Evolutionary conservation across 2,797 vertebrate species (phyloP).

Genomic region (Syngnathus acus): DNA sequence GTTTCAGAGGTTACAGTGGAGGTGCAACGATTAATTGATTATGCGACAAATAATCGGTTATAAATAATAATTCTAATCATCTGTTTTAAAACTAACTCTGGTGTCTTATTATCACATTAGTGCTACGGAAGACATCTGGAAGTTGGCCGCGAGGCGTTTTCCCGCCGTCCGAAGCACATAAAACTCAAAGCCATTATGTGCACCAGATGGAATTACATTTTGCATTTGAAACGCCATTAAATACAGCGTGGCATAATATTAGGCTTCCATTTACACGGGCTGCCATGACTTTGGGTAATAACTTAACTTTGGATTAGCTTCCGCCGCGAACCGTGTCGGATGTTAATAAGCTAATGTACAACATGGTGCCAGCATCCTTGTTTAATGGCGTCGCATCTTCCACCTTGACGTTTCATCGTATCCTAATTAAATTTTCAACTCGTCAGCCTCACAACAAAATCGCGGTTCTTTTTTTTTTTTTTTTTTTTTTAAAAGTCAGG

Average conservation of each 20-base stretch:
- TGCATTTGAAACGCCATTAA: slow-evolving; percentile 36
- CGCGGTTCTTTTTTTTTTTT: neutral
- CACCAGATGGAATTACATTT: slow-evolving; percentile 30
- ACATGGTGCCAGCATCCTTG: slow-evolving; percentile 11
- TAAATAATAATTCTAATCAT: neutral
- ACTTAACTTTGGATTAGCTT: slow-evolving; percentile 35
- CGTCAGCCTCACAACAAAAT: neutral
- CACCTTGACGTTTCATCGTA: slow-evolving; percentile 7
- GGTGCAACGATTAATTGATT: too few species aligned
- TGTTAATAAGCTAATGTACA: slow-evolving; percentile 34
- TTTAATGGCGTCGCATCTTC: slow-evolving; percentile 9
- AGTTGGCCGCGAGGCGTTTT: slow-evolving; percentile 7
- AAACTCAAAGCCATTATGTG: slow-evolving; percentile 14
- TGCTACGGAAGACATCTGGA: neutral
- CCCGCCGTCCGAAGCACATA: slow-evolving; percentile 16
- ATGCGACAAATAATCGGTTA: too few species aligned
- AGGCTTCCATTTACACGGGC: slow-evolving; percentile 21
- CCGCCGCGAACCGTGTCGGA: slow-evolving; percentile 29
- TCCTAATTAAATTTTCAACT: neutral
- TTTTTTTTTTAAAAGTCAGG: neutral
- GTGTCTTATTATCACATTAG: neutral
- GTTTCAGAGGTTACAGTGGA: too few species aligned
- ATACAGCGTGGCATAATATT: slow-evolving; percentile 21
- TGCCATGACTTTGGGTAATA: slow-evolving; percentile 25
- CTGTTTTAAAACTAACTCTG: neutral